Evolutionary conservation across 1,140 invertebrate species (phyloP).

Genomic region (Euwallacea similis): DNA sequence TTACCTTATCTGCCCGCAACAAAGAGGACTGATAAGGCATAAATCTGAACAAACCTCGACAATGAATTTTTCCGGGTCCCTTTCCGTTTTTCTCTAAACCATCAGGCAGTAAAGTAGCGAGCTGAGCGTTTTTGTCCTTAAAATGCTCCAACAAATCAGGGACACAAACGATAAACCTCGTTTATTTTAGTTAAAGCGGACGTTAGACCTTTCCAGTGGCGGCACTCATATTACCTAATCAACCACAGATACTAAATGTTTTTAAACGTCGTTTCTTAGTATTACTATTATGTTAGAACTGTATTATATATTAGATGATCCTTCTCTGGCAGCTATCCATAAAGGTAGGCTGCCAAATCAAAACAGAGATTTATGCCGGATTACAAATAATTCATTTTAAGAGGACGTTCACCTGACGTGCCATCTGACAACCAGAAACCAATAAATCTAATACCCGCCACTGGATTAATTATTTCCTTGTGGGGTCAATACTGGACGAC

Average conservation of each 20-base stretch:
- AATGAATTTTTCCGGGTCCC: constrained; percentile 15
- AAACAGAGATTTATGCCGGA: too few species aligned
- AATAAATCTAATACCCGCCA: neutral
- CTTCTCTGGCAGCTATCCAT: neutral
- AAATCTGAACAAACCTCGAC: constrained; percentile 21
- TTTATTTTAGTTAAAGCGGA: constrained; percentile 17
- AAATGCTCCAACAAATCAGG: constrained; percentile 18
- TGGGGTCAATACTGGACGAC: neutral
- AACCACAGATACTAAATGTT: too few species aligned
- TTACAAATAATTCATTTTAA: too few species aligned
- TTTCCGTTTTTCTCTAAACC: constrained; percentile 2
- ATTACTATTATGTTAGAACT: too few species aligned
- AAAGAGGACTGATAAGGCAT: constrained; percentile 1
- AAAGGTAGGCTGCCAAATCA: neutral
- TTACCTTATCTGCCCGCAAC: neutral
- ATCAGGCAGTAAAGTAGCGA: constrained; percentile 13
- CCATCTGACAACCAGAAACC: too few species aligned
- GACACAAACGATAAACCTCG: constrained; percentile 20
- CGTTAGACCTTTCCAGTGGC: constrained; percentile 5
- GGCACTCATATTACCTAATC: neutral
- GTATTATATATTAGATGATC: neutral
- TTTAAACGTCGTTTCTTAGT: too few species aligned
- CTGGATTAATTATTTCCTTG: constrained; percentile 7
- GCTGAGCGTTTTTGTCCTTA: constrained; percentile 13
- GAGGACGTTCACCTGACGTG: too few species aligned